Conservation (phyloP, 2,797 vertebrate species). For the Rhincodon typus region DNA sequence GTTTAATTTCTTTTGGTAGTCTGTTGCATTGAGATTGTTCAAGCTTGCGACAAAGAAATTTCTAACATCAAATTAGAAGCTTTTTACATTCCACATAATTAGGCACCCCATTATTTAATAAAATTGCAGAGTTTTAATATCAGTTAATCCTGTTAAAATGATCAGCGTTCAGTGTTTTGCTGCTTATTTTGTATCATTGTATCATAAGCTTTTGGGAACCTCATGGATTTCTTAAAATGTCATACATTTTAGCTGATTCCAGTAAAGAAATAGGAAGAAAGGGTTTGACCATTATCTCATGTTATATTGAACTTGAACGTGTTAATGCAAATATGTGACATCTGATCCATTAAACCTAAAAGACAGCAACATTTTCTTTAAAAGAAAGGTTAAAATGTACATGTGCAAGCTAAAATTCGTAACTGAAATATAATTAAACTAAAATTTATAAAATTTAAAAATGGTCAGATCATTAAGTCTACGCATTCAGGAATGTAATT, state of each 20-base stretch:
- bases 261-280: neutral
- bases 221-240: neutral
- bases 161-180: neutral
- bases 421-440: neutral
- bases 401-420: neutral
- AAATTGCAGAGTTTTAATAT: neutral
- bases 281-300: neutral
- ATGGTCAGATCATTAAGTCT: neutral
- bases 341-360: neutral
- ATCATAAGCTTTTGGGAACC: neutral
- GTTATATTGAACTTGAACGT: neutral
- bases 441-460: neutral
- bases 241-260: neutral
- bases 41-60: neutral
- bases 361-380: neutral
- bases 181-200: neutral
- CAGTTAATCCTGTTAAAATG: neutral
- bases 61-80: neutral
- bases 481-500: neutral
- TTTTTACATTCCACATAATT: neutral
- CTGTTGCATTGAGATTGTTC: neutral
- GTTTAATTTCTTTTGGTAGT: neutral
- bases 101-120: neutral
- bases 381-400: neutral
- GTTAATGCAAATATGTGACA: neutral